These are phyloP conservation scores for Caenorhabditis elegans DNA, from an alignment of 1,140 invertebrate genomes.

Conservation along the genomic window WBcel235 BX284603.4:6786001-6786500, in stretches of 20 bases:
- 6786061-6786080: conserved; percentile 2
- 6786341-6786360: not conserved
- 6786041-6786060: conserved; percentile 24
- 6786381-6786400: not conserved
- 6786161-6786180: conserved; percentile 44
- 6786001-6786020: conserved; percentile 25
- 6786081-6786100: conserved; percentile 26
- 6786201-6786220: conserved; percentile 36
- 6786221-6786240: conserved; percentile 38
- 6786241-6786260: conserved; percentile 45
- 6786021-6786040: conserved; percentile 39
- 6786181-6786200: conserved; percentile 11
- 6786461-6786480: conserved; percentile 34
- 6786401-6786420: conserved; percentile 35
- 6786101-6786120: conserved; percentile 33
- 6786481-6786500: conserved; percentile 34
- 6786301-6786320: not conserved
- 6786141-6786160: conserved; percentile 42
- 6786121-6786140: conserved; percentile 40
- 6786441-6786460: conserved; percentile 40
- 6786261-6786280: conserved; percentile 48
- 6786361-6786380: not conserved
- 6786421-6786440: conserved; percentile 52
- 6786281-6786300: not conserved
- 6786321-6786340: conserved; percentile 28